Conservation (phyloP, 2,888 invertebrate genomes). For the Caenorhabditis sp. region DNA sequence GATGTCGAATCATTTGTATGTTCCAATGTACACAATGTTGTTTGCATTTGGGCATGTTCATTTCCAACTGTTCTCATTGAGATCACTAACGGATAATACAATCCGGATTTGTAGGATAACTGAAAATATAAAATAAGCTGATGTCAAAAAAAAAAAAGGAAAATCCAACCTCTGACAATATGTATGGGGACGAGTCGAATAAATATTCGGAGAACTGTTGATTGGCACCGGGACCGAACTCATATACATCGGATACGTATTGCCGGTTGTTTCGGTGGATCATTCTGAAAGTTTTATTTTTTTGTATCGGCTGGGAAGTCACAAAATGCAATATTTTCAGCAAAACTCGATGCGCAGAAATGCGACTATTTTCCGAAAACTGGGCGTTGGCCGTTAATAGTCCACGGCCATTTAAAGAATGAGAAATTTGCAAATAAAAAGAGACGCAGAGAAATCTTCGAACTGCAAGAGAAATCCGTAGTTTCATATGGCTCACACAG, state of each 20-base stretch:
- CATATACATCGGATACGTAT: constrained; percentile 84
- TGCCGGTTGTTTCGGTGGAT: constrained; percentile 72
- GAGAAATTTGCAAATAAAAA: too few species aligned
- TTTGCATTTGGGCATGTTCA: constrained; percentile 59
- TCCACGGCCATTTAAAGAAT: too few species aligned
- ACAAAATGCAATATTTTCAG: not conserved
- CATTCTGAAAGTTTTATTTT: constrained; percentile 71
- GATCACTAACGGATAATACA: constrained; percentile 65
- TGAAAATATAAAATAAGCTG: too few species aligned
- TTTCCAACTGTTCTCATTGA: constrained; percentile 56
- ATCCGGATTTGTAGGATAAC: constrained; percentile 60
- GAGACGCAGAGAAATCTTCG: too few species aligned
- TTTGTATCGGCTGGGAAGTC: not conserved
- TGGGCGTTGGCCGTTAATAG: too few species aligned
- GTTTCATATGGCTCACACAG: too few species aligned
- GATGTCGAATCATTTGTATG: constrained; percentile 55
- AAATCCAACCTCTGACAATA: constrained; percentile 18
- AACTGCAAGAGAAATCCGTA: too few species aligned
- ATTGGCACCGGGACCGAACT: constrained; percentile 91
- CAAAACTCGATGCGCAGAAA: not conserved
- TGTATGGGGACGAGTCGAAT: constrained; percentile 85
- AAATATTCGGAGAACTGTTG: constrained; percentile 89
- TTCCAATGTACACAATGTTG: constrained; percentile 66
- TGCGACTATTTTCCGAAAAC: too few species aligned
- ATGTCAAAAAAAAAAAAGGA: too few species aligned